Percentiles rank a stretch among this genome's conserved stretches.
Evolutionary conservation across 2,888 invertebrate species (phyloP).

Genomic region (Pollenia amentaria): DNA sequence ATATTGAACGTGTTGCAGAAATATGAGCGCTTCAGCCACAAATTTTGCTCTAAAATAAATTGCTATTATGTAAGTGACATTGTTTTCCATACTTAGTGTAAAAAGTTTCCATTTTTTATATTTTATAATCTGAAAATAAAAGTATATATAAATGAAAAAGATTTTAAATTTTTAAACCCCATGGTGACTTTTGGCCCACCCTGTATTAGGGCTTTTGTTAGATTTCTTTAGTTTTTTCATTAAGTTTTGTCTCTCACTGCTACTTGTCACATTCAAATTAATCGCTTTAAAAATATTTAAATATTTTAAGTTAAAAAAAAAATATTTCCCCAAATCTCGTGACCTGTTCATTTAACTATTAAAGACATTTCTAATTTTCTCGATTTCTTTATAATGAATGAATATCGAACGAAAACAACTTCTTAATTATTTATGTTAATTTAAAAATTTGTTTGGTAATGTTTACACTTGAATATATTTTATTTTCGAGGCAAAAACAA

Average conservation of each 20-base stretch:
- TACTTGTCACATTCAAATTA: neutral
- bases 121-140: too few species aligned
- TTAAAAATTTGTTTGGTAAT: slow-evolving; percentile 44
- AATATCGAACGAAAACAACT: slow-evolving; percentile 30
- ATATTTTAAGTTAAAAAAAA: neutral
- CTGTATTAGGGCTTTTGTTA: too few species aligned
- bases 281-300: neutral
- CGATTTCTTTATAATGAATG: slow-evolving; percentile 38
- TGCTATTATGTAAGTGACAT: too few species aligned
- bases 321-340: slow-evolving; percentile 3
- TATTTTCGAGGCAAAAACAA: slow-evolving; percentile 10
- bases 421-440: slow-evolving; percentile 64
- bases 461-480: slow-evolving; percentile 57
- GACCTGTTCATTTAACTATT: slow-evolving; percentile 8
- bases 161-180: too few species aligned
- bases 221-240: neutral
- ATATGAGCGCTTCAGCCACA: too few species aligned
- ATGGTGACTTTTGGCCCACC: too few species aligned
- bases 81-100: too few species aligned
- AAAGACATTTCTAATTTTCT: neutral
- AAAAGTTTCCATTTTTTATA: too few species aligned
- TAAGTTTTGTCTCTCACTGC: neutral
- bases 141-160: too few species aligned
- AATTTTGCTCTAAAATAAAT: too few species aligned
- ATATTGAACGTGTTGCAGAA: too few species aligned